Evolutionary conservation across 2,888 invertebrate species (phyloP).

Genomic region (Phrixothrix hirtus): DNA sequence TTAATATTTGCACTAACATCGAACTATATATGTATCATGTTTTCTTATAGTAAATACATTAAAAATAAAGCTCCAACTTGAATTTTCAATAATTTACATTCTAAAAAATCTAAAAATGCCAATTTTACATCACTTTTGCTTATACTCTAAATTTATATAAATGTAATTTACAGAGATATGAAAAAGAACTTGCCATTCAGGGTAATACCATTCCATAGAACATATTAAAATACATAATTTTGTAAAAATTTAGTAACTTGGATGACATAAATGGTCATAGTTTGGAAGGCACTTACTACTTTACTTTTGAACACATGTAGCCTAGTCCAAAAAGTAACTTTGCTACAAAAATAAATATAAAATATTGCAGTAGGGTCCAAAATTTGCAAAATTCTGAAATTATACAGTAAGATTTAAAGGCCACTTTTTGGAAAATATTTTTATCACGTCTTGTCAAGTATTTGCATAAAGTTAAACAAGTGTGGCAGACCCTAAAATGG

Average conservation of each 20-base stretch:
- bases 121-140: slow-evolving; percentile 54
- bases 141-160: slow-evolving; percentile 47
- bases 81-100: slow-evolving; percentile 50
- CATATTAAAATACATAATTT: slow-evolving; percentile 54
- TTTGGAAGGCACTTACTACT: slow-evolving; percentile 84
- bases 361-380: slow-evolving; percentile 40
- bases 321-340: slow-evolving; percentile 61
- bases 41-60: slow-evolving; percentile 51
- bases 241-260: slow-evolving; percentile 53
- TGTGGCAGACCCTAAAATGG: slow-evolving; percentile 65
- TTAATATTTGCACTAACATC: slow-evolving; percentile 55
- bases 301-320: slow-evolving; percentile 75
- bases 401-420: slow-evolving; percentile 50
- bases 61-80: slow-evolving; percentile 57
- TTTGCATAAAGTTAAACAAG: slow-evolving; percentile 52
- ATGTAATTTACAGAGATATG: slow-evolving; percentile 54
- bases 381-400: slow-evolving; percentile 42
- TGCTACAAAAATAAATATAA: slow-evolving; percentile 23
- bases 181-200: slow-evolving; percentile 70
- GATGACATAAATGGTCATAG: slow-evolving; percentile 64
- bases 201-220: slow-evolving; percentile 69
- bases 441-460: slow-evolving; percentile 51
- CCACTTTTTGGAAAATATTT: slow-evolving; percentile 56
- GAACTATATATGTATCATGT: slow-evolving; percentile 53
- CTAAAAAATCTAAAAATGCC: slow-evolving; percentile 49